These are phyloP conservation scores for Sylvicola fuscatus DNA, from an alignment of 2,888 invertebrate species.

Conservation along the genomic window DNA sequence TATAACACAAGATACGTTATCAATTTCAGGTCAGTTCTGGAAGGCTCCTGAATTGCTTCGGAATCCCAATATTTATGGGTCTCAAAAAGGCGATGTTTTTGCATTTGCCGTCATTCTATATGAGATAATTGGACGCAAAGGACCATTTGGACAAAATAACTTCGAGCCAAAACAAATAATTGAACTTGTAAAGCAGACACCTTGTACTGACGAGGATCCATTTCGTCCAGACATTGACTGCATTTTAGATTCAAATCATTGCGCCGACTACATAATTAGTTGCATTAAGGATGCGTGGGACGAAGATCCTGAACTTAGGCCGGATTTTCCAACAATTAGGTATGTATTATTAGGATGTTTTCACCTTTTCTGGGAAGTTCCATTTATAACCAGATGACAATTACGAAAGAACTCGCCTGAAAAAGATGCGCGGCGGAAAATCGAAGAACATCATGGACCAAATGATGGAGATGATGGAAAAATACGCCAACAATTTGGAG, in stretches of 20 bases:
- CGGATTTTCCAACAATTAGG: slow-evolving; percentile 67
- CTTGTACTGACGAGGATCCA: slow-evolving; percentile 42
- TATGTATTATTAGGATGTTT: slow-evolving; percentile 7
- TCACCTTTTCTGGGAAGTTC: background rate
- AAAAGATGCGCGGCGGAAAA: slow-evolving; percentile 78
- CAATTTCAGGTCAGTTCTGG: slow-evolving; percentile 88
- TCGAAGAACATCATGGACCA: slow-evolving; percentile 84
- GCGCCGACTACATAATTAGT: slow-evolving; percentile 59
- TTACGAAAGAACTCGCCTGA: slow-evolving; percentile 35
- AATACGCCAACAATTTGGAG: slow-evolving; percentile 86
- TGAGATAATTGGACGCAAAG: slow-evolving; percentile 78
- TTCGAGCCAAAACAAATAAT: slow-evolving; percentile 83
- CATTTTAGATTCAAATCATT: slow-evolving; percentile 47
- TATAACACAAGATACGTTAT: no score
- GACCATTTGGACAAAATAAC: slow-evolving; percentile 65
- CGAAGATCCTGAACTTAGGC: slow-evolving; percentile 62
- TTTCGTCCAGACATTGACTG: slow-evolving; percentile 61
- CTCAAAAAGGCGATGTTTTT: slow-evolving; percentile 86
- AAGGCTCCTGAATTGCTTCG: slow-evolving; percentile 84
- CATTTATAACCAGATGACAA: background rate
- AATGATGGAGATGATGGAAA: slow-evolving; percentile 97
- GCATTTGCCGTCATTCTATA: slow-evolving; percentile 91
- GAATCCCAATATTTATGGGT: slow-evolving; percentile 50
- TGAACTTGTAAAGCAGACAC: slow-evolving; percentile 53
- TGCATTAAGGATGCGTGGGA: slow-evolving; percentile 82